Evolutionary conservation across 2,797 vertebrate genomes (phyloP).

Genomic region (Vireo griseus): DNA sequence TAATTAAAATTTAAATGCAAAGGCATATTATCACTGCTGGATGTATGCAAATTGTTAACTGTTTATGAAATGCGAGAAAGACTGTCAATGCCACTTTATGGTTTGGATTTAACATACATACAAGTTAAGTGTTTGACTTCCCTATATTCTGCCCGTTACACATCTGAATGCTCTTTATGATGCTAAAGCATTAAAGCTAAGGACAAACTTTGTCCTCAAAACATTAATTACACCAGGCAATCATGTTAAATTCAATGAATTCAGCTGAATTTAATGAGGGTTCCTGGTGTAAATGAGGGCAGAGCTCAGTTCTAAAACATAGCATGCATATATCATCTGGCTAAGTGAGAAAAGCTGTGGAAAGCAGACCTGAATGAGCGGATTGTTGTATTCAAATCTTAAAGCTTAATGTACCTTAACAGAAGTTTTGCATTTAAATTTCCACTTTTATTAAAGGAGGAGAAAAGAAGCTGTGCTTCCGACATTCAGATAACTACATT

Average conservation of each 20-base stretch:
- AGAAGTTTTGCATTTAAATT: conserved; percentile 54
- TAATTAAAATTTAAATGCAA: conserved; percentile 62
- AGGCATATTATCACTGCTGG: conserved; percentile 27
- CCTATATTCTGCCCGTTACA: background rate
- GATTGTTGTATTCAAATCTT: conserved; percentile 12
- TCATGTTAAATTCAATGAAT: conserved; percentile 52
- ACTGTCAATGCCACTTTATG: background rate
- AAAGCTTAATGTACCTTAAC: conserved; percentile 53
- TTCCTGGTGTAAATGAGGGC: conserved; percentile 48
- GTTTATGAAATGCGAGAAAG: conserved; percentile 30
- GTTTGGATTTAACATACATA: background rate
- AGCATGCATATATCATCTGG: conserved; percentile 30
- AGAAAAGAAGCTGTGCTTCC: conserved; percentile 14
- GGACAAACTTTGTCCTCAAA: conserved; percentile 50
- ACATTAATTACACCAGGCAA: conserved; percentile 46
- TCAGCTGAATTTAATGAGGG: conserved; percentile 34
- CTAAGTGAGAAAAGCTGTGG: conserved; percentile 23
- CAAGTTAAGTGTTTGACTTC: background rate
- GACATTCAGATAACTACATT: conserved; percentile 1
- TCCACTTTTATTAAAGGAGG: background rate
- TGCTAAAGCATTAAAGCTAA: conserved; percentile 25
- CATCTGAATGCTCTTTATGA: background rate
- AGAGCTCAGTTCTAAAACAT: conserved; percentile 31
- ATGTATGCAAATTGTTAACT: conserved; percentile 37
- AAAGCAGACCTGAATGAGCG: background rate